Percentiles rank a stretch among this genome's conserved stretches.
Evolutionary conservation across 2,888 invertebrate species (phyloP).

Genomic region (Dichetophora obliterata): DNA sequence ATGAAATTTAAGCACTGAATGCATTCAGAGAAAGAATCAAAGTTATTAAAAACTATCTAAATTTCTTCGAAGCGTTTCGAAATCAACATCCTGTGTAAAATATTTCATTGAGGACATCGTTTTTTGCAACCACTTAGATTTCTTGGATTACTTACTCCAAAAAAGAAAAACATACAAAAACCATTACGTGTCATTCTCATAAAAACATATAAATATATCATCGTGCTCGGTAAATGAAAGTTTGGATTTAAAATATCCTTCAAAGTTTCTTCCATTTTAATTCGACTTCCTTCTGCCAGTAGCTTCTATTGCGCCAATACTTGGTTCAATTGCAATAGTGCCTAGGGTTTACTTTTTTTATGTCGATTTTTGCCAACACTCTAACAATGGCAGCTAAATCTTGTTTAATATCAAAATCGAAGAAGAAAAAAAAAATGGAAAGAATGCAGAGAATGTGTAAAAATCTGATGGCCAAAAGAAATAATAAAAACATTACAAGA

Average conservation of each 20-base stretch:
- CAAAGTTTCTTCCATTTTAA: not conserved
- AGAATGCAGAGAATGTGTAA: not conserved
- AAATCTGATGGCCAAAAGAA: not conserved
- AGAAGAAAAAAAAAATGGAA: not conserved
- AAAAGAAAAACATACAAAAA: constrained; percentile 31
- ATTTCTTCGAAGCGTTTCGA: not conserved
- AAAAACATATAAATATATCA: constrained; percentile 29
- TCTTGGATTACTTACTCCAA: constrained; percentile 18
- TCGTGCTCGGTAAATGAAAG: constrained; percentile 14
- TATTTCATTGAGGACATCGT: not conserved
- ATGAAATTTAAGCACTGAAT: not conserved
- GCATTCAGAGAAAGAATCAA: not conserved
- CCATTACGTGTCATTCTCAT: constrained; percentile 39
- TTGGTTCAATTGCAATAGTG: constrained; percentile 24
- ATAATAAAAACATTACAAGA: not conserved
- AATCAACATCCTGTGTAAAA: not conserved
- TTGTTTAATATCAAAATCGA: not conserved
- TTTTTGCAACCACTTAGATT: not conserved
- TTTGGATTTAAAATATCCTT: not conserved
- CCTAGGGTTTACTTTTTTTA: not conserved
- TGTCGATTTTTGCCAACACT: constrained; percentile 11
- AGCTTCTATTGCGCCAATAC: not conserved
- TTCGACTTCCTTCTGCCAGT: not conserved
- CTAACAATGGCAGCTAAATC: constrained; percentile 29
- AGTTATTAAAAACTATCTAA: not conserved